Evolutionary conservation across 2,888 invertebrate species (phyloP), one percentile per base, ranked within the genome.

Genomic region (Ptychoptera contaminata): DNA sequence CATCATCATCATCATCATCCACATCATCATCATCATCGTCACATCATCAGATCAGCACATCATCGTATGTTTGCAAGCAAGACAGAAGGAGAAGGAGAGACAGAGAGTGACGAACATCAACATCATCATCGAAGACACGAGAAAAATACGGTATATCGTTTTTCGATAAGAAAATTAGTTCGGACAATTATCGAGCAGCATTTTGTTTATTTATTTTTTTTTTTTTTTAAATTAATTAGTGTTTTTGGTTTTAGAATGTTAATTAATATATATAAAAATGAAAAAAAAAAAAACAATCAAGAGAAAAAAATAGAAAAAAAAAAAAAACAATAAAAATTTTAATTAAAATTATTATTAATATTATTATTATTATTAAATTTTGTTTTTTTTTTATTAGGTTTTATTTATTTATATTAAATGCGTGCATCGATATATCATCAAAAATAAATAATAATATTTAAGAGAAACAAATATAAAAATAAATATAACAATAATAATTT

Each of bases 101-200:
- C 54, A 14, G 36, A 36, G 36, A 36, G 36, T 23, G 23, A 62
- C 56, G 61, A 54, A 51, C 56, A 52, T 60, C 60, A 59, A 58
- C 61, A 62, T 56, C 58, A 58, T 61, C 62, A 63, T 63, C 37
- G 62, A 62, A 63, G 56, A 66, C 65, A 65, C 65, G 67, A 65
- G 65, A 65, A 65, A 65, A 66, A 65, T 65, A 65, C 65, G 65
- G 65, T 51, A 23, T 23, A 62, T 65, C 65, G 65, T 60, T 63
- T 65, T 65, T 65, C 65, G 66, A 59, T 66, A 65, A 65, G 65
- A 65, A 64, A 65, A 66, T 63, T 64, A 63, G 64, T 66, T 64
- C 63, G 64, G 64, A 65, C 65, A 65, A 58, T 30, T 40, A 40
- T 40, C 30, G 31, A 40, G 30, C 40, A 40, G 40, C 40, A 31